Evolutionary conservation across 1,140 invertebrate species (phyloP).

Genomic region (Lycorma delicatula): DNA sequence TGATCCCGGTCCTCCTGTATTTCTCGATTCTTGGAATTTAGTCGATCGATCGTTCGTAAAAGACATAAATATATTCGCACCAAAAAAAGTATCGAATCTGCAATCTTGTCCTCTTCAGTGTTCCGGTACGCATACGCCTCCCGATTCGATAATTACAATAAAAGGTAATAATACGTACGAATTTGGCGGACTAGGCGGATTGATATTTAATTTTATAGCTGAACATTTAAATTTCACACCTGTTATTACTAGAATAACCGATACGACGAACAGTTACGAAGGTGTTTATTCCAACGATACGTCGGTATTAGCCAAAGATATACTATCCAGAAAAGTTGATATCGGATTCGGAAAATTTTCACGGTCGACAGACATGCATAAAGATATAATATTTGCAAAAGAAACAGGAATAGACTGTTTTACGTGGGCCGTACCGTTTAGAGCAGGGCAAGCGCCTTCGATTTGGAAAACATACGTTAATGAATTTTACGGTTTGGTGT

Average conservation of each 20-base stretch:
- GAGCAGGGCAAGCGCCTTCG: slow-evolving; percentile 23
- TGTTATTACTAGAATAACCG: slow-evolving; percentile 13
- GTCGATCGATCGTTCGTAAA: slow-evolving; percentile 13
- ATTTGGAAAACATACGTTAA: slow-evolving; percentile 28
- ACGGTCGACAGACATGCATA: slow-evolving; percentile 22
- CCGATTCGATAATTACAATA: slow-evolving; percentile 20
- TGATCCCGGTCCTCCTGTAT: slow-evolving; percentile 23
- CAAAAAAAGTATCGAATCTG: slow-evolving; percentile 23
- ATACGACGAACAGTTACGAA: slow-evolving; percentile 18
- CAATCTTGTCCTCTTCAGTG: slow-evolving; percentile 25
- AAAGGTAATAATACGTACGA: slow-evolving; percentile 15
- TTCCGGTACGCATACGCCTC: slow-evolving; percentile 23
- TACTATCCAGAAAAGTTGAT: slow-evolving; percentile 21
- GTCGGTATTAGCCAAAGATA: slow-evolving; percentile 10
- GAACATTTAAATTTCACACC: slow-evolving; percentile 27
- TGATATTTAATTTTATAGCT: slow-evolving; percentile 24
- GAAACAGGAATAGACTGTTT: slow-evolving; percentile 30
- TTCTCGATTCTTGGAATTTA: slow-evolving; percentile 25
- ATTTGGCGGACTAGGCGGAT: slow-evolving; percentile 15
- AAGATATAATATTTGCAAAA: slow-evolving; percentile 18
- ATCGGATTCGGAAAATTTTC: slow-evolving; percentile 27
- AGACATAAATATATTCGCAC: slow-evolving; percentile 19
- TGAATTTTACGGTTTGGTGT: slow-evolving; percentile 22
- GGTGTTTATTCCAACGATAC: slow-evolving; percentile 23
- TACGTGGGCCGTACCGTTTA: slow-evolving; percentile 29